A percentile compares a stretch with the other conserved stretches of the same genome.
Conservation (phyloP, 1,140 invertebrate species). For the Aphelinus certus region DNA sequence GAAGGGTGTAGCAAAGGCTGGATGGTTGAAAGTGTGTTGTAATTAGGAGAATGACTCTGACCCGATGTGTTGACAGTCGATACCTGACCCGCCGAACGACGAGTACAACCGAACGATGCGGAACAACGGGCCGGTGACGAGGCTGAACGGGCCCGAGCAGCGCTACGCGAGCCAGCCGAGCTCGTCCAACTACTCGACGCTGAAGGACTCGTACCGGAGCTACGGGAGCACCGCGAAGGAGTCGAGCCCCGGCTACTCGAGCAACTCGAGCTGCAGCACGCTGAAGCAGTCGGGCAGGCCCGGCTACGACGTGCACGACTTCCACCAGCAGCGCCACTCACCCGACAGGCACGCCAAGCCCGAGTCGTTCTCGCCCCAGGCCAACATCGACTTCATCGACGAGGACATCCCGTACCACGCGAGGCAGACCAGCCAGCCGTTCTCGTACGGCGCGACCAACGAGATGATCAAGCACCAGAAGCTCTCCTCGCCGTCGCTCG, state of each 20-base stretch:
- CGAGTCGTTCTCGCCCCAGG: conserved; percentile 57
- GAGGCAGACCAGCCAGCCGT: conserved; percentile 80
- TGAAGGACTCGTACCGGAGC: conserved; percentile 60
- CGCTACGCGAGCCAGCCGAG: conserved; percentile 56
- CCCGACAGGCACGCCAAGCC: conserved; percentile 47
- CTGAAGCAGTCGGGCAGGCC: conserved; percentile 49
- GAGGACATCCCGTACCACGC: conserved; percentile 85
- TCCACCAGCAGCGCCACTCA: conserved; percentile 44
- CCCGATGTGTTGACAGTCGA: conserved; percentile 52
- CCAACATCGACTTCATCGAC: conserved; percentile 64
- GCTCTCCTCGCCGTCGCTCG: conserved; percentile 78
- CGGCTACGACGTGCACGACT: conserved; percentile 50
- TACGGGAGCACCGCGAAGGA: conserved; percentile 56
- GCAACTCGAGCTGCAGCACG: conserved; percentile 57
- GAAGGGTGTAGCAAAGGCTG: too few species aligned
- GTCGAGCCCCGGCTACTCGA: conserved; percentile 56
- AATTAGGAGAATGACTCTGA: too few species aligned
- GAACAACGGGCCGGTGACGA: conserved; percentile 19
- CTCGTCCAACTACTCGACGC: conserved; percentile 58
- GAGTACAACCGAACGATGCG: conserved; percentile 52
- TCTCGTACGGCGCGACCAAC: conserved; percentile 78
- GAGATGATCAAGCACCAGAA: conserved; percentile 71
- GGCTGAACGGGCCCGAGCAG: conserved; percentile 51
- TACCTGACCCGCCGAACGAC: conserved; percentile 59
- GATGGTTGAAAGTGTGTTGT: too few species aligned